Evolutionary conservation across 2,888 invertebrate genomes (phyloP), one percentile per base, ranked within the genome.

Genomic region (Philereme transversata): DNA sequence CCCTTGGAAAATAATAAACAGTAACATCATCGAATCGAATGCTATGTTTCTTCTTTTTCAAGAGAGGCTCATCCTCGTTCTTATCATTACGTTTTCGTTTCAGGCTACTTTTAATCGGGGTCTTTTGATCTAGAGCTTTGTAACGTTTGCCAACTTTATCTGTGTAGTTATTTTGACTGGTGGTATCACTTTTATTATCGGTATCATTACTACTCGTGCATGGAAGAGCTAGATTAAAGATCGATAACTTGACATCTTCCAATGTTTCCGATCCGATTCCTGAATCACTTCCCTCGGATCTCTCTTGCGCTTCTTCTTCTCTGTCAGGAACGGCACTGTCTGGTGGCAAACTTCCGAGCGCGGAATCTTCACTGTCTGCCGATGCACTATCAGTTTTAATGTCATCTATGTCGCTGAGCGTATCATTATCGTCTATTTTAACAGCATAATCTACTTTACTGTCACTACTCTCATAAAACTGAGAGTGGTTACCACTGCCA

Each of bases 1-100:
- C 95, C 78, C 99, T 93, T 3, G 97, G 97, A 89, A 99, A 99
- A 89, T 99, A 99, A 87, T 95, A 99, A 7, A 99, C 98, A 22
- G 97, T 97, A 0, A 99, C 99, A 70, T 95, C 96, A 74, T 98
- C 96, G 84, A 99, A 99, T 69, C 96, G 95, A 66, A 99, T 97
- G 47, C 95, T 95, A 73, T 96, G 95, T 87, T 97, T 97, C 78
- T 94, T 94, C 81, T 95, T 96, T 78, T 95, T 93, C 64, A 83
- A 73, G 33, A 88, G 86, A 5, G 92, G 87, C 70, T 90, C 92
- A 47, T 89, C 88, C 51, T 85, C 87, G 57, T 86, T 80, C 75
- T 88, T 82, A 81, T 82, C 77, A 34, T 85, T 80, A 46, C 75
- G 82, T 83, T 94, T 94, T 62, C 96, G 88, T 86, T 97, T 97